A percentile compares a stretch with the other conserved stretches of the same genome.
Evolutionary conservation across 2,888 invertebrate species (phyloP).

Genomic region (Tanytarsus gracilentus): DNA sequence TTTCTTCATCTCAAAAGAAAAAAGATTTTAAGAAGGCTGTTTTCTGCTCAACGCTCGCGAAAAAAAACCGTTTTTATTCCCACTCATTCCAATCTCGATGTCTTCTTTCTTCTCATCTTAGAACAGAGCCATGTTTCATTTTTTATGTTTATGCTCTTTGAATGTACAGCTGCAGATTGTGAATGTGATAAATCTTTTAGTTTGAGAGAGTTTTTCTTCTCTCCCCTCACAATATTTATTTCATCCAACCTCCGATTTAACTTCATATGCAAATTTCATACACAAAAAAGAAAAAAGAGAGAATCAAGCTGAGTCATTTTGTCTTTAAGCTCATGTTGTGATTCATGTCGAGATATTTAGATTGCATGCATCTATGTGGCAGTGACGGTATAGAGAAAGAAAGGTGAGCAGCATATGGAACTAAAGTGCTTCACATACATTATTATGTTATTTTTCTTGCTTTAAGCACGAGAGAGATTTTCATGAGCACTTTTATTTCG

Average conservation of each 20-base stretch:
- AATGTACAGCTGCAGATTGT: not conserved
- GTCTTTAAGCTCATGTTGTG: not conserved
- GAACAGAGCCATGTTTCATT: slow-evolving; percentile 8
- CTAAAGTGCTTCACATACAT: not conserved
- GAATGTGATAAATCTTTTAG: not conserved
- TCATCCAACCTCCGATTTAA: not conserved
- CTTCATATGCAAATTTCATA: not conserved
- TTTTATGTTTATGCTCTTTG: slow-evolving; percentile 2
- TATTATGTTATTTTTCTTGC: not conserved
- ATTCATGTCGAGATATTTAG: not conserved
- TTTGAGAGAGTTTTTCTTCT: not conserved
- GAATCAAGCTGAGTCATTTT: not conserved
- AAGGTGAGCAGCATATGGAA: not conserved
- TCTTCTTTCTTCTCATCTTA: not conserved
- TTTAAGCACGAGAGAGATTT: not conserved
- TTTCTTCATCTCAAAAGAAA: slow-evolving; percentile 1
- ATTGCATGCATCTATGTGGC: not conserved
- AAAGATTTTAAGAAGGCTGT: slow-evolving; percentile 1
- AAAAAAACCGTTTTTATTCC: not conserved
- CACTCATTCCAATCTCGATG: not conserved
- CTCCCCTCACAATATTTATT: not conserved
- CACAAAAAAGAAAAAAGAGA: not conserved
- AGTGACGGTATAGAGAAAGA: too few species aligned
- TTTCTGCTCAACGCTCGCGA: not conserved
- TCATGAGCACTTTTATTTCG: slow-evolving; percentile 1